These are phyloP conservation scores for Oreotrochilus melanogaster DNA, from an alignment of 2,113 vertebrate species.

Conservation along the genomic window DNA sequence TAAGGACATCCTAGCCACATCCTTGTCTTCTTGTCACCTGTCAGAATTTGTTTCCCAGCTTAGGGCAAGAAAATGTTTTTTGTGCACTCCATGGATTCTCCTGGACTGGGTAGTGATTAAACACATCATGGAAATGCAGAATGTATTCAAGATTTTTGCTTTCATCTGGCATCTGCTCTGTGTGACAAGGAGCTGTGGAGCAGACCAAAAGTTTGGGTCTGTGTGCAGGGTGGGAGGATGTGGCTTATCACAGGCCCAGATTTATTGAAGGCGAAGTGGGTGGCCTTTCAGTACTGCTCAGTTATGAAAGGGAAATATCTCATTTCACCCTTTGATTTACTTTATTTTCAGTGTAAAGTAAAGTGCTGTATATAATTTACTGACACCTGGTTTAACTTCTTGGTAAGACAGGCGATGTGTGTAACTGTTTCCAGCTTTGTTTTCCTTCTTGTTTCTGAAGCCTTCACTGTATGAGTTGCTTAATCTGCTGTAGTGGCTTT, in stretches of 20 bases:
- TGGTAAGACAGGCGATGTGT: background rate
- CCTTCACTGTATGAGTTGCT: background rate
- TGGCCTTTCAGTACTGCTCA: background rate
- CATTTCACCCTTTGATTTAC: background rate
- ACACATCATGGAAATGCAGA: background rate
- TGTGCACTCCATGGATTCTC: background rate
- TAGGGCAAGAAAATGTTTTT: background rate
- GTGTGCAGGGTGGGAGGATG: rapidly evolving
- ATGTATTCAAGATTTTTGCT: background rate
- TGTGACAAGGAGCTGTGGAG: background rate
- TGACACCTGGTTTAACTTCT: background rate
- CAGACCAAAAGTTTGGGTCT: background rate
- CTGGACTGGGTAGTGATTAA: background rate
- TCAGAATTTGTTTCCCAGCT: background rate
- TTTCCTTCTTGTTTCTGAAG: constrained; percentile 11
- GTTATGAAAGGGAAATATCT: background rate
- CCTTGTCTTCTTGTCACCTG: background rate
- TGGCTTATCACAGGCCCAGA: background rate
- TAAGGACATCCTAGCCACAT: background rate
- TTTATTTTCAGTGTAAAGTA: constrained; percentile 10
- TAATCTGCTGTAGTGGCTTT: constrained; percentile 7
- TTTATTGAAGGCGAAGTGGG: background rate
- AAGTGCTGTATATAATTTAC: constrained; percentile 11
- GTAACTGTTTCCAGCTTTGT: background rate
- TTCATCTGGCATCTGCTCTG: background rate